Evolutionary conservation across 92 coral and sea anemone genomes (phyloP), one percentile per base, ranked within the genome.

Genomic region (Zoanthus sociatus): DNA sequence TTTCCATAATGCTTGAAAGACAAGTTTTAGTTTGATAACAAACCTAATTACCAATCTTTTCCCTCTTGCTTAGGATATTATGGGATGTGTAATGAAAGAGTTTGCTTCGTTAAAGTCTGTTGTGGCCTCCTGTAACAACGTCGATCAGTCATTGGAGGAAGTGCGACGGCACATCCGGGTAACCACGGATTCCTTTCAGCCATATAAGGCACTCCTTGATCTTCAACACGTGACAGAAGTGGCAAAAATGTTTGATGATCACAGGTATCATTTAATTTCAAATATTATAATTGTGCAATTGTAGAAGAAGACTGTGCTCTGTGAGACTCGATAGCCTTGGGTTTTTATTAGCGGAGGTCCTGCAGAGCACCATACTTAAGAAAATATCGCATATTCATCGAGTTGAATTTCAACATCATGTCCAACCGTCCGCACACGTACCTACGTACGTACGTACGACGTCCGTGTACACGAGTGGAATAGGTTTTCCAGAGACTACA

Each of bases 201-300:
- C 85, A 63, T 45, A 81, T 66, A 81, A 81, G 75, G 85, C 85
- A 20, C 85, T 81, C 60, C 85, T 81, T 64, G 85, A 81, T 50
- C 85, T 81, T 12, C 74, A 81, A 21, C 85, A 81, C 61, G 85
- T 81, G 85, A 81, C 85, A 46, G 85, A 81, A 46, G 85, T 81
- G 18, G 85, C 85, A 1, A 81, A 81, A 30, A 81, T 81, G 61
- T 81, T 81, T 30, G 85, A 81, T 81, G 85, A 81, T 73, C 75
- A 45, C 58, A 81, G 85, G 85, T 81, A 21, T 18, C 8, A 5
- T 17, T 17, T 63, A 7, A n/a, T n/a, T n/a, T 17, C 3, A 5
- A 12, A 15, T 14, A 58, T 15, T 12, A 12, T 58, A 10, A 58
- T 50, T 5, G 4, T 37, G 42, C 42, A 37, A 37, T 37, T 37